A percentile compares a stretch with the other conserved stretches of the same genome.
phyloP scores from a whole-genome alignment of 1,140 invertebrate genomes.

The Schlechtendalia chinensis region DNA sequence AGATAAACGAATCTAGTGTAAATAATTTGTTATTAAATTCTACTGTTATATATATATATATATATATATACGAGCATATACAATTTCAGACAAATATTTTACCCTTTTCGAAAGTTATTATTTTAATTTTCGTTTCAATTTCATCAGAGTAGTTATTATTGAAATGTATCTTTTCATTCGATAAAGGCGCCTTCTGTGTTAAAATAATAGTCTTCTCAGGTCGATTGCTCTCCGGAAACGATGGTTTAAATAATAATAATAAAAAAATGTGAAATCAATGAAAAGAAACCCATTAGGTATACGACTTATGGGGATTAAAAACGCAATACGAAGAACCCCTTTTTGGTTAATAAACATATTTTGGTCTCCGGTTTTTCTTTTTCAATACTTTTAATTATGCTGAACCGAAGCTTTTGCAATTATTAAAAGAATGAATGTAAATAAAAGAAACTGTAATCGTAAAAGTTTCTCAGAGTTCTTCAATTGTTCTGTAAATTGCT shows the following conservation, averaged over 20 bases:
- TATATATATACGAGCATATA: background rate
- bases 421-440: slow-evolving; percentile 28
- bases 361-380: slow-evolving; percentile 18
- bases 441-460: slow-evolving; percentile 34
- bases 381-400: slow-evolving; percentile 45
- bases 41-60: background rate
- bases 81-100: background rate
- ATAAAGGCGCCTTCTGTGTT: slow-evolving; percentile 16
- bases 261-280: slow-evolving; percentile 25
- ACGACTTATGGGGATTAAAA: slow-evolving; percentile 35
- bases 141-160: background rate
- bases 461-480: slow-evolving; percentile 20
- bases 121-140: slow-evolving; percentile 27
- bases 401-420: slow-evolving; percentile 1
- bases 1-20: slow-evolving; percentile 15
- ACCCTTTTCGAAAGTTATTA: background rate
- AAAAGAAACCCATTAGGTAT: slow-evolving; percentile 49
- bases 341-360: slow-evolving; percentile 48
- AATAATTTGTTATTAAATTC: slow-evolving; percentile 5
- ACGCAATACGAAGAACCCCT: background rate
- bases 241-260: slow-evolving; percentile 12
- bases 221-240: slow-evolving; percentile 16
- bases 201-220: background rate
- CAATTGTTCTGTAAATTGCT: slow-evolving; percentile 31
- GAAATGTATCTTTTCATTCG: slow-evolving; percentile 2